Evolutionary conservation across 2,113 vertebrate species (phyloP), one percentile per base, ranked within the genome.

Genomic region (Chlamydotis undulata): DNA sequence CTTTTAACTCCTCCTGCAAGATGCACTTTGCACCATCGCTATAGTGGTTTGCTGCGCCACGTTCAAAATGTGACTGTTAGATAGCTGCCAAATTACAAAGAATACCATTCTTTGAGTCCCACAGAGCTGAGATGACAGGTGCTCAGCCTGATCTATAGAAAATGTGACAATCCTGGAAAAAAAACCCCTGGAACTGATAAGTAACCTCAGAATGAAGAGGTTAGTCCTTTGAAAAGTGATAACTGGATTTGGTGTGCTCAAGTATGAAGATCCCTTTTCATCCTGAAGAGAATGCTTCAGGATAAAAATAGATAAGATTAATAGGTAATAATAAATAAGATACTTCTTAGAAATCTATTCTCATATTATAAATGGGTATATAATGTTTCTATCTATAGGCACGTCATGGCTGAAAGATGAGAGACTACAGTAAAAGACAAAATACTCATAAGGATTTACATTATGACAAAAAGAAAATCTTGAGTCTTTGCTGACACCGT

Each of bases 261-360:
- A 45, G 7, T 80, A 29, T 33, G 35, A 90, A 89, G 76, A 78
- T 74, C 21, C 4, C 14, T 82, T 89, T 94, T 93, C 52, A 76
- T 89, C 35, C 6, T 67, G 41, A 76, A 70, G n/a, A 77, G 63
- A 88, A 73, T 57, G 52, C 7, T 78, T 83, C 22, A 56, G 1
- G 10, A 65, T 77, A 94, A 94, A 87, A 93, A 77, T 65, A 94
- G 63, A n/a, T 65, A 74, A 83, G 53, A 91, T 89, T 91, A 93
- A 80, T 83, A 79, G 87, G 47, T 87, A 87, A 63, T 91, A 63
- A 91, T 86, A 85, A 87, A 76, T 45, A 70, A 80, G 68, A 24
- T 79, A 80, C 41, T 77, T 41, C 56, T 78, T 76, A 71, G 45
- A 91, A 93, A 65, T 68, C 31, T 69, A 1, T 52, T 89, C 39